These are phyloP conservation scores for Chaetops frenatus DNA, from an alignment of 2,113 vertebrate genomes.

Conservation along the genomic window DNA sequence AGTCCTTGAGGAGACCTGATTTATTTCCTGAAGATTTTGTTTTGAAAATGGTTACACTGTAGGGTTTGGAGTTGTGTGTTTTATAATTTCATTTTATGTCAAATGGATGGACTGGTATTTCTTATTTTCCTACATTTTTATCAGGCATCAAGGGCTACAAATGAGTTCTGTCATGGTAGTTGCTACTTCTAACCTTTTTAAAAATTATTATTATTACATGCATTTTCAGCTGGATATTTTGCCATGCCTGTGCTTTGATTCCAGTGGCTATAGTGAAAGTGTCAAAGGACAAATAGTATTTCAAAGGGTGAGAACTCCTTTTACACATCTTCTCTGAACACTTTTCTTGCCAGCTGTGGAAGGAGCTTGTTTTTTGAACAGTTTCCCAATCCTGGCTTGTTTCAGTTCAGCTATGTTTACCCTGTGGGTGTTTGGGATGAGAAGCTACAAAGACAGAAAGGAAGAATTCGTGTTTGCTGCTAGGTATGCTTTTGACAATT, in stretches of 20 bases:
- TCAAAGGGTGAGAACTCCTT: neutral
- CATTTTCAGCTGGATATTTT: neutral
- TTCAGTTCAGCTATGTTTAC: neutral
- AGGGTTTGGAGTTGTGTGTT: neutral
- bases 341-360: neutral
- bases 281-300: neutral
- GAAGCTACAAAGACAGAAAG: neutral
- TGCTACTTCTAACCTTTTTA: neutral
- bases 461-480: neutral
- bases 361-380: neutral
- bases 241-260: neutral
- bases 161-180: neutral
- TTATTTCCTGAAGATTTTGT: neutral
- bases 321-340: neutral
- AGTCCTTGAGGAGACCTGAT: neutral
- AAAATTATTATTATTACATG: neutral
- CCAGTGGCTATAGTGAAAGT: neutral
- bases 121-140: neutral
- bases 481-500: neutral
- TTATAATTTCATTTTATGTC: neutral
- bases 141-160: neutral
- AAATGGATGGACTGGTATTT: neutral
- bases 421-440: neutral
- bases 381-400: neutral
- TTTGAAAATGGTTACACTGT: neutral